Evolutionary conservation across 2,113 vertebrate species (phyloP).

Genomic region (Oceanodroma tethys): DNA sequence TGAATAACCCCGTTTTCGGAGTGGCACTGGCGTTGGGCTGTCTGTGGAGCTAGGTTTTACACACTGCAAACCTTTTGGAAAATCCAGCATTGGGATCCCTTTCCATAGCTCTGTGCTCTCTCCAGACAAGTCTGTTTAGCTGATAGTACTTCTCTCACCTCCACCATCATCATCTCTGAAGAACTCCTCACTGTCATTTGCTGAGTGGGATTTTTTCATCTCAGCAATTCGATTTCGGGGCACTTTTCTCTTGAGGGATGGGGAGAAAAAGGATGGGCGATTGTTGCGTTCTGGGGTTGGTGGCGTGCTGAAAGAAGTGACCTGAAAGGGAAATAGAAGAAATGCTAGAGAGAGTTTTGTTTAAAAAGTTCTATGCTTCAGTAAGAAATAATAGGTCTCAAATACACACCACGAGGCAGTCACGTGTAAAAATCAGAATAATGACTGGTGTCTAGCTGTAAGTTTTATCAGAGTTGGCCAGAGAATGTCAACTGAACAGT

Average conservation of each 20-base stretch:
- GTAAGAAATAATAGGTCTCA: neutral
- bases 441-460: neutral
- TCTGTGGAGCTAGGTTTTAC: neutral
- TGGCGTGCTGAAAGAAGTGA: slow-evolving; percentile 96
- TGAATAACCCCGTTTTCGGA: neutral
- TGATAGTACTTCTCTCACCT: slow-evolving; percentile 66
- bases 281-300: slow-evolving; percentile 91
- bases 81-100: neutral
- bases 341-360: neutral
- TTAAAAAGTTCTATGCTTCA: neutral
- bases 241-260: slow-evolving; percentile 90
- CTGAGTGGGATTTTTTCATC: slow-evolving; percentile 98
- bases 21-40: neutral
- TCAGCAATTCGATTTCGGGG: slow-evolving; percentile 87
- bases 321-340: slow-evolving; percentile 67
- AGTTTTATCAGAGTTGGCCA: neutral
- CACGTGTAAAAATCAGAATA: neutral
- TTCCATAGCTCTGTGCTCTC: neutral
- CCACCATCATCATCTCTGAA: slow-evolving; percentile 86
- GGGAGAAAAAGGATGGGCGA: slow-evolving; percentile 95
- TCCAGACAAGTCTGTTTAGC: neutral
- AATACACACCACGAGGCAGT: neutral
- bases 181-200: slow-evolving; percentile 98
- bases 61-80: neutral
- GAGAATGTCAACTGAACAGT: neutral